Conservation (phyloP, 2,113 vertebrate genomes). For the Caracal caracal region DNA sequence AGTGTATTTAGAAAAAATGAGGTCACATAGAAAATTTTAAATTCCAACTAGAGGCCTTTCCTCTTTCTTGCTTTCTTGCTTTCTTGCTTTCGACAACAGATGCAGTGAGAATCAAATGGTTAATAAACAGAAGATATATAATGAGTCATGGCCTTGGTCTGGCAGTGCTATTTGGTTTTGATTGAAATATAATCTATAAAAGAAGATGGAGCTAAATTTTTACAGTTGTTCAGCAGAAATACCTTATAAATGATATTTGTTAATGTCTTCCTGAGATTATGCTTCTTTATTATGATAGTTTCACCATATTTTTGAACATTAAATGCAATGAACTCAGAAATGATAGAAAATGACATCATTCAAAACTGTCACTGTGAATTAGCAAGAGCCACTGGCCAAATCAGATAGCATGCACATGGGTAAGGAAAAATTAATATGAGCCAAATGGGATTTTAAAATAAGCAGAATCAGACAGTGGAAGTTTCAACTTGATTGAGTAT, state of each 20-base stretch:
- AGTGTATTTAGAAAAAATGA: not conserved
- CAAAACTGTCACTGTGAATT: conserved; percentile 17
- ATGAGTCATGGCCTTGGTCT: not conserved
- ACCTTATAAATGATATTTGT: not conserved
- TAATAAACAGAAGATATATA: not conserved
- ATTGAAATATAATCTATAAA: not conserved
- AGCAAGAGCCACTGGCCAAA: not conserved
- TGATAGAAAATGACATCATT: conserved; percentile 17
- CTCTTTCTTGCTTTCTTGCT: too few relatives aligned
- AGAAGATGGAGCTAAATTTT: not conserved
- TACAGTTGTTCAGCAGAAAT: not conserved
- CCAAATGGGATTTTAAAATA: not conserved
- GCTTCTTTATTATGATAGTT: not conserved
- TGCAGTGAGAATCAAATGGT: not conserved
- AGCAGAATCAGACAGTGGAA: not conserved
- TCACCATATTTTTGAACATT: not conserved
- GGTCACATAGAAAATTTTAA: not conserved
- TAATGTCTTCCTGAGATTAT: not conserved
- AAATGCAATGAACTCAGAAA: not conserved
- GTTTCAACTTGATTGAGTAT: not conserved
- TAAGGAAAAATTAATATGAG: not conserved
- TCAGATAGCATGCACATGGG: not conserved
- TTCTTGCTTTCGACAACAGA: not conserved
- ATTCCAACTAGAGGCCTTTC: not conserved
- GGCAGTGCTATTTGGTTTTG: not conserved